Conservation (phyloP, 2,888 invertebrate species). For the Mellilla xanthometata region DNA sequence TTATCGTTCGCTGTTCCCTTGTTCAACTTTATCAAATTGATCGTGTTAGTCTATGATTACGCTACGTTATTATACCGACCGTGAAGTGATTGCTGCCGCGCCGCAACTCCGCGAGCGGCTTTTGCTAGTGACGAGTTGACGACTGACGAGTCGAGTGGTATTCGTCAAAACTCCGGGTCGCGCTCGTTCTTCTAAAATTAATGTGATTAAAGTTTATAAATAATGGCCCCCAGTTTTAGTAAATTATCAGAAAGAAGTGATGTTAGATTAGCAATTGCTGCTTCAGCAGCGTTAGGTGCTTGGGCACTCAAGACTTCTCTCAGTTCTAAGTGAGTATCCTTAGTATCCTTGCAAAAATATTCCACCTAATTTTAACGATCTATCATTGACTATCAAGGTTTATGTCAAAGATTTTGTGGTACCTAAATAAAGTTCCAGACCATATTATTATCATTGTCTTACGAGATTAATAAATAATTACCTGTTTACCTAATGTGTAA, state of each 20-base stretch:
- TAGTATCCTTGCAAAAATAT: constrained; percentile 29
- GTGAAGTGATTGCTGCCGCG: constrained; percentile 27
- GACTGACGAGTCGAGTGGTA: too few relatives aligned
- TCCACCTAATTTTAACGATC: constrained; percentile 6
- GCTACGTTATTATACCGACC: not conserved
- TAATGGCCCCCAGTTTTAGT: constrained; percentile 90
- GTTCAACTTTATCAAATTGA: constrained; percentile 3
- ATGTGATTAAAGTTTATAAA: constrained; percentile 23
- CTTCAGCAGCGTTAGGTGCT: constrained; percentile 83
- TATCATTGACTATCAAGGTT: not conserved
- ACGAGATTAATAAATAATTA: too few relatives aligned
- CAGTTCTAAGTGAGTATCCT: constrained; percentile 69
- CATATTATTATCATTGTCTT: not conserved
- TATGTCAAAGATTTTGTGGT: constrained; percentile 10
- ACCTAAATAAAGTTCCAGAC: too few relatives aligned
- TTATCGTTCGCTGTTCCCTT: too few relatives aligned
- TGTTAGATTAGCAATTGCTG: constrained; percentile 84
- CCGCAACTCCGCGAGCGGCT: constrained; percentile 18
- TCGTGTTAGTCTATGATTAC: not conserved
- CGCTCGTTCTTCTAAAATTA: constrained; percentile 7
- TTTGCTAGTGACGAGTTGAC: constrained; percentile 16
- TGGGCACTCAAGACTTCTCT: constrained; percentile 81
- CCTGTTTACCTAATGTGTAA: too few relatives aligned
- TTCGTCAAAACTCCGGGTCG: too few relatives aligned
- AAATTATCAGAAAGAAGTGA: constrained; percentile 87